Percentiles rank a stretch among this genome's conserved stretches.
These are phyloP conservation scores for Gallinago solitaria DNA, from an alignment of 2,797 vertebrate species.

Conservation along the genomic window DNA sequence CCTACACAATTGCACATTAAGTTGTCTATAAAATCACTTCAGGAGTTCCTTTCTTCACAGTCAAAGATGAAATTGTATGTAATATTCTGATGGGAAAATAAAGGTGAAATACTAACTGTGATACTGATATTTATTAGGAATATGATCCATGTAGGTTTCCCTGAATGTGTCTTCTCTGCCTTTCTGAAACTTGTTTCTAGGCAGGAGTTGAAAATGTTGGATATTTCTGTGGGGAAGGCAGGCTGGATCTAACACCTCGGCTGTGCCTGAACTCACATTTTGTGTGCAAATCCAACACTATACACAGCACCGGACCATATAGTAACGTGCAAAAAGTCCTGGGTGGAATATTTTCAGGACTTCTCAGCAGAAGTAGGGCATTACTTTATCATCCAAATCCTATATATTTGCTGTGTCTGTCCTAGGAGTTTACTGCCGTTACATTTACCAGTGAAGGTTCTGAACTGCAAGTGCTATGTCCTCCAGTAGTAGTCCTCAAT, in stretches of 20 bases:
- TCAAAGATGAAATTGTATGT: background rate
- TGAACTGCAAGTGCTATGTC: background rate
- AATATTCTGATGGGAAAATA: background rate
- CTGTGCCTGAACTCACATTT: background rate
- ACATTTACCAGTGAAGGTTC: background rate
- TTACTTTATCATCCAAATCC: background rate
- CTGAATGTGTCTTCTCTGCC: background rate
- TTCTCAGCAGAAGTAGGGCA: background rate
- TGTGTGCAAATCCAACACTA: background rate
- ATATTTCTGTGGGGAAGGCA: background rate
- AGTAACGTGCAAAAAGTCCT: background rate
- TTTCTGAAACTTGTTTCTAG: background rate
- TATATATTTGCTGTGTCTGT: background rate
- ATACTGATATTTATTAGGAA: background rate
- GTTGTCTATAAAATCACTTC: background rate
- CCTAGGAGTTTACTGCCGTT: background rate
- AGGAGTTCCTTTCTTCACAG: background rate
- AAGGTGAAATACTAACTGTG: background rate
- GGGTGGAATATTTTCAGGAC: background rate
- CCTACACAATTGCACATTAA: background rate
- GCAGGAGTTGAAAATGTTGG: background rate
- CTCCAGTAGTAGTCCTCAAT: background rate
- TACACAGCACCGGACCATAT: background rate
- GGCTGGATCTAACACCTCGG: background rate
- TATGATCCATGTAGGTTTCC: background rate